Percentiles rank a stretch among this genome's conserved stretches.
Conservation (phyloP, 2,888 invertebrate species). For the Platerodrilus igneus region DNA sequence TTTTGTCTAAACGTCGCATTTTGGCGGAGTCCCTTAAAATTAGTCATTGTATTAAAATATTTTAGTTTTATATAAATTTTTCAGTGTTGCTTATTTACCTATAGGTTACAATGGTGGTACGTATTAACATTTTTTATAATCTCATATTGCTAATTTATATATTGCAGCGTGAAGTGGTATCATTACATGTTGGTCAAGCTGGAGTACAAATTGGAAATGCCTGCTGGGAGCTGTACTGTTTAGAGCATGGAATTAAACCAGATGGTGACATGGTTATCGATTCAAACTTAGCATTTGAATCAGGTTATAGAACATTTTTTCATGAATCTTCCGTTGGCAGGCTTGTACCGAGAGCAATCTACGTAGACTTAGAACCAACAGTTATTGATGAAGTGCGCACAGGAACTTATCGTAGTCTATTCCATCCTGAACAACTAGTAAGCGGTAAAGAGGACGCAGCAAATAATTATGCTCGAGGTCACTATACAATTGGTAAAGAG, state of each 20-base stretch:
- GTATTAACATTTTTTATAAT: too few species aligned
- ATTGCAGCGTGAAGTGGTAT: conserved; percentile 71
- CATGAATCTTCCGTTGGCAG: conserved; percentile 74
- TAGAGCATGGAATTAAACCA: conserved; percentile 66
- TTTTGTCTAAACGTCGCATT: too few species aligned
- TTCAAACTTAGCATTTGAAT: conserved; percentile 58
- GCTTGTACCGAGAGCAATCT: conserved; percentile 12
- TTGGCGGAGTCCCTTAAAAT: too few species aligned
- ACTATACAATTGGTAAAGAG: conserved; percentile 62
- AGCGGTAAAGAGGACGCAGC: conserved; percentile 82
- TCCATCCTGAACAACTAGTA: conserved; percentile 77
- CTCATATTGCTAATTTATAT: not conserved
- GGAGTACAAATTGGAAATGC: conserved; percentile 74
- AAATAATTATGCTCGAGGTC: conserved; percentile 80
- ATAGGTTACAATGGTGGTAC: too few species aligned
- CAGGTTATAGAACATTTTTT: conserved; percentile 62
- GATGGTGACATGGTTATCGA: conserved; percentile 54
- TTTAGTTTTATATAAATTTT: too few species aligned
- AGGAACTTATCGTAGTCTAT: conserved; percentile 64
- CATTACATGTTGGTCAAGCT: conserved; percentile 74
- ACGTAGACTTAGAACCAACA: conserved; percentile 15
- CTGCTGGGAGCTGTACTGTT: conserved; percentile 73
- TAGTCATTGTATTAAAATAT: too few species aligned
- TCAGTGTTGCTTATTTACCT: too few species aligned
- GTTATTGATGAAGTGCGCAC: conserved; percentile 55